Conservation (phyloP, 2,113 vertebrate species). For the Mus spicilegus region DNA sequence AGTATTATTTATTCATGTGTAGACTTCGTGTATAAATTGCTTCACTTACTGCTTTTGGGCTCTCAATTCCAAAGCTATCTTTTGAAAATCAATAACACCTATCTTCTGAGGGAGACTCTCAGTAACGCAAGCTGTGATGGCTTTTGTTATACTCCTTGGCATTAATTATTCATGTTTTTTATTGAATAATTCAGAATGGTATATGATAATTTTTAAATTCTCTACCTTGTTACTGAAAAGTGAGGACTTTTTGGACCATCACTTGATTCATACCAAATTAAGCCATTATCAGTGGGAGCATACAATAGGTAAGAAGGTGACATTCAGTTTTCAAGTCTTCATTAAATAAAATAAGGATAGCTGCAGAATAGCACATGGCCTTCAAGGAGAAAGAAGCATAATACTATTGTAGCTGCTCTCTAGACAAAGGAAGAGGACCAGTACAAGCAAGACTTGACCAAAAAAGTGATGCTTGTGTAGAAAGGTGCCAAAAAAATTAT, state of each 20-base stretch:
- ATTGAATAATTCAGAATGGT: slow-evolving; percentile 88
- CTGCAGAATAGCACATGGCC: background rate
- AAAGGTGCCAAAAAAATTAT: background rate
- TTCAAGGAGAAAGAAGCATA: background rate
- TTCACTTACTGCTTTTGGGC: slow-evolving; percentile 79
- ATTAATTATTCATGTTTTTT: slow-evolving; percentile 87
- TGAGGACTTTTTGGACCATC: slow-evolving; percentile 57
- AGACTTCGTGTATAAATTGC: slow-evolving; percentile 77
- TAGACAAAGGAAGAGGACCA: background rate
- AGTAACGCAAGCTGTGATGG: slow-evolving; percentile 76
- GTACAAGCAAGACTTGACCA: background rate
- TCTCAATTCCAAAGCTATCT: slow-evolving; percentile 79
- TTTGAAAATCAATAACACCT: slow-evolving; percentile 86
- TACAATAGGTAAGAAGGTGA: slow-evolving; percentile 73
- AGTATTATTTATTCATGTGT: slow-evolving; percentile 85
- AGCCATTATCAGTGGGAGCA: slow-evolving; percentile 57
- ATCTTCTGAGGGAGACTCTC: slow-evolving; percentile 83
- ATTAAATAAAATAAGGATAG: slow-evolving; percentile 69
- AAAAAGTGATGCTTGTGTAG: background rate
- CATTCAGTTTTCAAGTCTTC: slow-evolving; percentile 71
- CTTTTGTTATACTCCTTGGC: slow-evolving; percentile 86
- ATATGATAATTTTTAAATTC: slow-evolving; percentile 84
- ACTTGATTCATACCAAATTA: slow-evolving; percentile 70
- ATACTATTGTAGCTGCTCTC: background rate
- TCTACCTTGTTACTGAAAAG: slow-evolving; percentile 77